Base-by-base conservation (phyloP, 2,888 invertebrate species). In the Himalopsyche kuldschensis region DNA sequence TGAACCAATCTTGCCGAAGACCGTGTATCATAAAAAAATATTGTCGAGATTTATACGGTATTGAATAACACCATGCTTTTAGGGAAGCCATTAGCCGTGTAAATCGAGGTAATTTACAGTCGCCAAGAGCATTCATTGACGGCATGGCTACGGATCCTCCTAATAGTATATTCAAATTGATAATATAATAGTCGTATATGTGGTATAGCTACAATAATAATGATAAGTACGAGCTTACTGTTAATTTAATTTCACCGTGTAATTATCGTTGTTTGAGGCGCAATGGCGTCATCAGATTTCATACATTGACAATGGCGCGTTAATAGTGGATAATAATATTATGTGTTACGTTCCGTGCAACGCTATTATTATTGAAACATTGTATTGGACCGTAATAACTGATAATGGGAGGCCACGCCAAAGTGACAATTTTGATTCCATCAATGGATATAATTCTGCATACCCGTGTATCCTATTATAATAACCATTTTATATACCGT, bases 261-360 rank as follows among this genome's bases (percentile, higher is more conserved):
- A 55, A 55, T 55, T 32, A 35, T 35, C 20, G 6, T 20, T 76
- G 31, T 35, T 31, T 76, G 10, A 76, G 35, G 35, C 32, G 41
- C 32, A 77, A 77, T 77, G 77, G 41, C 77, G 77, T 77, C 31
- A 77, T 41, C 20, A 35, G 77, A 77, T 32, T 41, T 78, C 78
- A 27, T 69, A 69, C 30, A 32, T 41, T 27, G 80, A 80, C 80
- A 80, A 80, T 80, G 69, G 75, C 27, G 69, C 32, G 46, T 46
- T 80, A 80, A 80, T 80, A 80, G 69, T 55, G 8, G 55, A 55
- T 55, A 20, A 55, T 55, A 55, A 55, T 55, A 55, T 55, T 55
- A 55, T 55, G 55, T 55, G 55, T 55, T 55, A 55, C 55, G 55
- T 4, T 55, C 55, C 20, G 10, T 24, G 55, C 55, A 55, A 55